Percentiles rank a stretch among this genome's conserved stretches.
phyloP scores from a whole-genome alignment of 1,140 invertebrate genomes.

The Drosophila bocki region DNA sequence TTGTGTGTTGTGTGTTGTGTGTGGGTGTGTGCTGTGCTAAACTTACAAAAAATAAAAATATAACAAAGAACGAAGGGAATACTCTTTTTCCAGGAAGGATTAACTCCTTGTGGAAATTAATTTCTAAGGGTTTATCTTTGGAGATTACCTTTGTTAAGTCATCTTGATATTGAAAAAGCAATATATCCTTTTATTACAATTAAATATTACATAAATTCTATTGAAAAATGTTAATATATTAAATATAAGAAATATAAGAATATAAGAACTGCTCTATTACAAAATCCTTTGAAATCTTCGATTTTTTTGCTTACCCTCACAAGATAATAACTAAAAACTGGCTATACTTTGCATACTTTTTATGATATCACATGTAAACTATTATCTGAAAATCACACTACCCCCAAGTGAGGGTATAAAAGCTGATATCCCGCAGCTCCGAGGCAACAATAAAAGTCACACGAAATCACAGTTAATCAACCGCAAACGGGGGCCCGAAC shows the following conservation, averaged over 20 bases:
- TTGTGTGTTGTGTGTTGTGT: constrained; percentile 25
- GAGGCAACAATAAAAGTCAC: constrained; percentile 70
- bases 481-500: constrained; percentile 61
- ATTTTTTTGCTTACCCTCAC: too few relatives aligned
- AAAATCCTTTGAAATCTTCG: too few relatives aligned
- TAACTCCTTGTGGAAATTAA: not conserved
- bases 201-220: not conserved
- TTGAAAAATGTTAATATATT: too few relatives aligned
- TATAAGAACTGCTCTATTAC: too few relatives aligned
- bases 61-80: constrained; percentile 19
- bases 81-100: not conserved
- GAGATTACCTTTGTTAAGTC: not conserved
- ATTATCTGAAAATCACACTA: not conserved
- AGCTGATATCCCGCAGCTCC: constrained; percentile 34
- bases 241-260: too few relatives aligned
- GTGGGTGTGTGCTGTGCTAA: constrained; percentile 50
- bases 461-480: constrained; percentile 77
- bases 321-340: not conserved
- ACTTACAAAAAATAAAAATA: constrained; percentile 40
- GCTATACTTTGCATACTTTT: not conserved
- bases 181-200: not conserved
- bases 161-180: too few relatives aligned
- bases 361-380: not conserved
- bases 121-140: not conserved
- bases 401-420: constrained; percentile 17